phyloP scores from a whole-genome alignment of 2,797 vertebrate genomes.

The Acrocephalus scirpaceus region DNA sequence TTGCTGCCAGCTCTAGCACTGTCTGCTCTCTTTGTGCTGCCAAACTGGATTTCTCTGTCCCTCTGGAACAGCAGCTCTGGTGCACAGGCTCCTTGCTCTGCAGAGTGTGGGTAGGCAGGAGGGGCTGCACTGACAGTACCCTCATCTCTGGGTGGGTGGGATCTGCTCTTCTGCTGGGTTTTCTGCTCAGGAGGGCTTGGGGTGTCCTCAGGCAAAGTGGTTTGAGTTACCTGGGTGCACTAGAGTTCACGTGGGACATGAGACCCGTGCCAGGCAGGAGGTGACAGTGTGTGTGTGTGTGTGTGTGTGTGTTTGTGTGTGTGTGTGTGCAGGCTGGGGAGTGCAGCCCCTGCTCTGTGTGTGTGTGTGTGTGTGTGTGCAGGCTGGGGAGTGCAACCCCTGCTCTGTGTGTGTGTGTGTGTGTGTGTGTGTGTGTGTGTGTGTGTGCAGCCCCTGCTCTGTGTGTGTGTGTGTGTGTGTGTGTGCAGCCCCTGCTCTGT shows the following conservation, averaged over 20 bases:
- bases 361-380: no score
- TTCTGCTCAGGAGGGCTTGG: not conserved
- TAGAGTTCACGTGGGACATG: fast-evolving
- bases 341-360: no score
- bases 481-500: no score
- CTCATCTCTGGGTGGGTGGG: fast-evolving
- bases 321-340: not conserved
- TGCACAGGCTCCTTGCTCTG: not conserved
- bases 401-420: not conserved
- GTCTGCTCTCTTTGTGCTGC: not conserved
- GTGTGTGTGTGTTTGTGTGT: not conserved
- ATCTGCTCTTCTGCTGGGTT: not conserved
- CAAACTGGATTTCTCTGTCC: not conserved
- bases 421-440: not conserved
- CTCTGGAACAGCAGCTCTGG: not conserved
- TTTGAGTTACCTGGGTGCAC: fast-evolving
- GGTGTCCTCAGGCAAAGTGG: not conserved
- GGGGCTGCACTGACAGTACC: not conserved
- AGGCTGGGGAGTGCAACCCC: no score
- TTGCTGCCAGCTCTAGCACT: not conserved
- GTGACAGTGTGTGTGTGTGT: fast-evolving
- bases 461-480: not conserved
- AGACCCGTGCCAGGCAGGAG: fast-evolving
- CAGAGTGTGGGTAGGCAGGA: fast-evolving
- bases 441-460: not conserved